Percentiles rank a stretch among this genome's conserved stretches.
Conservation (phyloP, 2,113 vertebrate genomes). For the Melanostigma gelatinosum region DNA sequence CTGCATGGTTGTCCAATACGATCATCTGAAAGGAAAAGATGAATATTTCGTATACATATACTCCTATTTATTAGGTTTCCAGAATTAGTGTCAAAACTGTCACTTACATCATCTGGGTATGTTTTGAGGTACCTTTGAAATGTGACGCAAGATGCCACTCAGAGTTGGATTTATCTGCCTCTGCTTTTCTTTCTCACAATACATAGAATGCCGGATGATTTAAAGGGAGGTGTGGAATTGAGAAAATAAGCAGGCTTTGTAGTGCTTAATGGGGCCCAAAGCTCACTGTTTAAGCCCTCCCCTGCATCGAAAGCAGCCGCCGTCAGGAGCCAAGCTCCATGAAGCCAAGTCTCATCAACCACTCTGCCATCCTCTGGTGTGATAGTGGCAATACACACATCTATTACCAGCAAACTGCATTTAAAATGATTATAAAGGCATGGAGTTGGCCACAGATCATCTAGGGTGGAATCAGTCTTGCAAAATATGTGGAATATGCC, state of each 20-base stretch:
- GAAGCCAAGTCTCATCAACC: constrained; percentile 75
- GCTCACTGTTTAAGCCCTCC: constrained; percentile 71
- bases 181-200: constrained; percentile 74
- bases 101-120: constrained; percentile 75
- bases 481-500: background rate
- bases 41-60: constrained; percentile 57
- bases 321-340: constrained; percentile 59
- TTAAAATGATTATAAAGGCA: background rate
- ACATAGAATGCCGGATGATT: constrained; percentile 75
- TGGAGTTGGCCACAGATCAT: background rate
- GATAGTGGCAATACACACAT: constrained; percentile 73
- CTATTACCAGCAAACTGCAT: constrained; percentile 2
- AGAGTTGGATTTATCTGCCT: constrained; percentile 73
- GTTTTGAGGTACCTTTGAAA: constrained; percentile 81
- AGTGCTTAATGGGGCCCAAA: constrained; percentile 75
- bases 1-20: constrained; percentile 72
- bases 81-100: constrained; percentile 81
- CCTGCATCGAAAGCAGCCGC: constrained; percentile 68
- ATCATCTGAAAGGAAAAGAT: constrained; percentile 61
- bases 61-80: constrained; percentile 62
- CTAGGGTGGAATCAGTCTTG: background rate
- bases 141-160: constrained; percentile 67
- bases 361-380: constrained; percentile 83
- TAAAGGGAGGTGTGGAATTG: constrained; percentile 80
- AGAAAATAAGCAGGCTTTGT: constrained; percentile 78